Evolutionary conservation across 2,113 vertebrate species (phyloP), one percentile per base, ranked within the genome.

Genomic region (Recurvirostra avosetta): DNA sequence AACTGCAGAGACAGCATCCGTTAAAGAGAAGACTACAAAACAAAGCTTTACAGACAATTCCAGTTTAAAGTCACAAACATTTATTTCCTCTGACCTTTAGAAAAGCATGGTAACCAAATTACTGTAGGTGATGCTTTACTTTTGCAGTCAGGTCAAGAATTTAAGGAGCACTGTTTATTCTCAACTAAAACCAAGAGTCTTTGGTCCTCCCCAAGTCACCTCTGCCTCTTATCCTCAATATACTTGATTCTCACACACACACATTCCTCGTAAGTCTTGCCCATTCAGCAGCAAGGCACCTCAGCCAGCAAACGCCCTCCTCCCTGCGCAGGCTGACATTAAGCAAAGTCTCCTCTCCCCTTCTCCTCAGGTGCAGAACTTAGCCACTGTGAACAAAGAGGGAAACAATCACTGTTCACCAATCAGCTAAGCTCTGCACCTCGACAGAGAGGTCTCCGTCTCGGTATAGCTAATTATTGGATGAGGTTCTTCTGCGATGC

Each of bases 351-450:
- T 97, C 98, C 97, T 98, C 97, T 99, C 97, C 96, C 98, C 98
- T 98, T 99, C 99, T 99, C 99, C 98, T 99, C 98, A 99, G 99
- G 99, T 99, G 99, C 99, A 99, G 99, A 99, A 99, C 99, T 99
- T 99, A 99, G 99, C 99, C 99, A 99, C 99, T 99, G 99, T 99
- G 99, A 99, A 99, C 99, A 99, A 99, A 99, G 99, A 99, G 98
- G 98, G 97, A 98, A 99, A 98, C 98, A 99, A 99, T 99, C 99
- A 99, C 99, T 99, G 99, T 99, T 99, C 99, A 99, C 99, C 99
- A 99, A 99, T 99, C 99, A 99, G 99, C 99, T 99, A 99, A 99
- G 99, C 99, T 99, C 99, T 99, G 99, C 98, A 99, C 99, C 99
- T 99, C 90, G 55, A 88, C 97, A 98, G 99, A 99, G 99, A 99